These are phyloP conservation scores for Scopus umbretta DNA, from an alignment of 2,113 vertebrate species.

Conservation along the genomic window DNA sequence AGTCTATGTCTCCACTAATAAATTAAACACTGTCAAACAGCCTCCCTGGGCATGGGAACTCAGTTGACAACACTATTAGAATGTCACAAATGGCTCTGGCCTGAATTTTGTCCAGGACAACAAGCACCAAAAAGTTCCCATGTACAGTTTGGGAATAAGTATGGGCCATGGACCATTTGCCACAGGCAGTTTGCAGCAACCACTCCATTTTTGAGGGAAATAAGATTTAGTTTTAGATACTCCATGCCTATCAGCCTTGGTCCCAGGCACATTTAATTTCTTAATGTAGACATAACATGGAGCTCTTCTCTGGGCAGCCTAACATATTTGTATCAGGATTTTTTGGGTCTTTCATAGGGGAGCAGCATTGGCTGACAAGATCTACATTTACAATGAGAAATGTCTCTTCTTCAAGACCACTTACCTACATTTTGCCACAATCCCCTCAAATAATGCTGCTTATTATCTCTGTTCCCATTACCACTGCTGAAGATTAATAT, in stretches of 20 bases:
- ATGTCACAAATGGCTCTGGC: not conserved
- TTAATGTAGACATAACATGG: not conserved
- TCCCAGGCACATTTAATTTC: not conserved
- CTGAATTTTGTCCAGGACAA: not conserved
- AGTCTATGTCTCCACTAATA: not conserved
- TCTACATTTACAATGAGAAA: not conserved
- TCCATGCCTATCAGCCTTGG: not conserved
- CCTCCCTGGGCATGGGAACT: not conserved
- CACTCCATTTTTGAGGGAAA: not conserved
- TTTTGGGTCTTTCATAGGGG: not conserved
- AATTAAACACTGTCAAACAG: not conserved
- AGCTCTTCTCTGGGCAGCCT: not conserved
- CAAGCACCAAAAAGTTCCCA: not conserved
- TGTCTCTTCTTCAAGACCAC: not conserved
- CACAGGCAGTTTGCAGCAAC: not conserved
- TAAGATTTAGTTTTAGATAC: not conserved
- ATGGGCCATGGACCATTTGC: not conserved
- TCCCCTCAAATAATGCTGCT: not conserved
- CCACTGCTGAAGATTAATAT: not conserved
- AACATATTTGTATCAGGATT: accelerated
- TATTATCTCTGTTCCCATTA: not conserved
- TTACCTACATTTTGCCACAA: not conserved
- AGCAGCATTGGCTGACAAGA: not conserved
- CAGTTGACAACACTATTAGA: not conserved
- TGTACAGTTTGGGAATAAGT: not conserved